Conservation (phyloP, 2,888 invertebrate species). For the Acrocera orbiculus region DNA sequence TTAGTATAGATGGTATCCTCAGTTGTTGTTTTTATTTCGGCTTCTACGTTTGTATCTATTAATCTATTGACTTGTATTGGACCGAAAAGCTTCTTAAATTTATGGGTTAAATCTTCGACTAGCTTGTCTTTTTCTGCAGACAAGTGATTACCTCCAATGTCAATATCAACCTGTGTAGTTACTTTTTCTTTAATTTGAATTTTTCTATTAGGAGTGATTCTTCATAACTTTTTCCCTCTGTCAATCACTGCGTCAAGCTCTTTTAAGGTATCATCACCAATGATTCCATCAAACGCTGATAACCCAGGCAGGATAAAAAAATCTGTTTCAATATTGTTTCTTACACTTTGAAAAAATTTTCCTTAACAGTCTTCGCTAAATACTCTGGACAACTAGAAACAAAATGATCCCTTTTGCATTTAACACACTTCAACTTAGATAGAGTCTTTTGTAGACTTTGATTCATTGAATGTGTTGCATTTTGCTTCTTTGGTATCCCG, state of each 20-base stretch:
- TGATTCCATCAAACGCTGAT: slow-evolving; percentile 6
- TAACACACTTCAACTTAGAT: too few species aligned
- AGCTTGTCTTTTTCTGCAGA: background rate
- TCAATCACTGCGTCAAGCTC: slow-evolving; percentile 5
- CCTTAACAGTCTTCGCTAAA: too few species aligned
- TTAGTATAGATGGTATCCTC: slow-evolving; percentile 16
- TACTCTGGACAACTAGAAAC: too few species aligned
- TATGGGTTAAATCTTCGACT: background rate
- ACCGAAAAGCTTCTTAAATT: slow-evolving; percentile 2
- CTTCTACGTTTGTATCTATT: slow-evolving; percentile 14
- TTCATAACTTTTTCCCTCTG: slow-evolving; percentile 2
- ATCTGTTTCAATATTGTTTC: slow-evolving; percentile 2
- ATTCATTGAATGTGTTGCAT: too few species aligned
- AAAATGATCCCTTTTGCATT: too few species aligned
- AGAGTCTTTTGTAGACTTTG: too few species aligned
- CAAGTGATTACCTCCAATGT: slow-evolving; percentile 1
- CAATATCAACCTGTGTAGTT: slow-evolving; percentile 5
- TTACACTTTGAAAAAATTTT: slow-evolving; percentile 6
- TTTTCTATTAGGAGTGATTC: slow-evolving; percentile 6
- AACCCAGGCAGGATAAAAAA: slow-evolving; percentile 9
- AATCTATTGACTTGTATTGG: slow-evolving; percentile 4
- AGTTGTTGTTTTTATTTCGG: slow-evolving; percentile 17
- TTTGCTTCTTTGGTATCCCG: too few species aligned
- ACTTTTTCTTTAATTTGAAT: slow-evolving; percentile 6
- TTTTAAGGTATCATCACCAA: slow-evolving; percentile 8